These are phyloP conservation scores for Piezodorus guildinii DNA, from an alignment of 1,140 invertebrate genomes.

Conservation along the genomic window DNA sequence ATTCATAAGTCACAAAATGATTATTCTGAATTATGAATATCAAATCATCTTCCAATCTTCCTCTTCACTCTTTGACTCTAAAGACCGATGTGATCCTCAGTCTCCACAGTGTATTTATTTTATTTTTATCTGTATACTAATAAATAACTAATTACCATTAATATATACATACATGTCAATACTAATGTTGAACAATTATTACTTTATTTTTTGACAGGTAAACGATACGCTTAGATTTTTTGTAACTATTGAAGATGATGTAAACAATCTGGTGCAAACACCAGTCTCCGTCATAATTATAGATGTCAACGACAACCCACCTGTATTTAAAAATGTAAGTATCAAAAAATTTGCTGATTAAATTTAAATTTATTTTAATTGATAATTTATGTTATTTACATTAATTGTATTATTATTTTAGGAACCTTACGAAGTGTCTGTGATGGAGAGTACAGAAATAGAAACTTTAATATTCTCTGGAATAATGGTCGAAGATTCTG, in stretches of 20 bases:
- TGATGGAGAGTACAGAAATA: constrained; percentile 61
- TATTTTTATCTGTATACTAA: too few relatives aligned
- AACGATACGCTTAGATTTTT: constrained; percentile 61
- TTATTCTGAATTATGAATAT: too few relatives aligned
- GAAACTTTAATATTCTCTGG: constrained; percentile 60
- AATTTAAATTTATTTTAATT: too few relatives aligned
- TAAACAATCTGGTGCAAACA: constrained; percentile 65
- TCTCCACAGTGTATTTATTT: too few relatives aligned
- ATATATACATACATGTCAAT: too few relatives aligned
- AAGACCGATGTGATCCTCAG: too few relatives aligned
- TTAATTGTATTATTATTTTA: constrained; percentile 31
- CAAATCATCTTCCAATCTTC: too few relatives aligned
- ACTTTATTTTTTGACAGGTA: constrained; percentile 42
- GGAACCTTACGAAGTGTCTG: constrained; percentile 65
- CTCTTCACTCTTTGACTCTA: too few relatives aligned
- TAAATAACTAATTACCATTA: too few relatives aligned
- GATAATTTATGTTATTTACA: too few relatives aligned
- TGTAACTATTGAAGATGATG: constrained; percentile 66
- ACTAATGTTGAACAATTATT: background rate
- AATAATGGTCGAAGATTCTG: constrained; percentile 62
- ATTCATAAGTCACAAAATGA: too few relatives aligned
- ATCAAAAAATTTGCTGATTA: too few relatives aligned
- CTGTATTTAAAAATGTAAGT: constrained; percentile 63
- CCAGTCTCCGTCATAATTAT: constrained; percentile 70
- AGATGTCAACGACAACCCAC: constrained; percentile 81